Percentiles rank a stretch among this genome's conserved stretches.
Evolutionary conservation across 2,797 vertebrate species (phyloP).

Genomic region (Sebastes cheni): DNA sequence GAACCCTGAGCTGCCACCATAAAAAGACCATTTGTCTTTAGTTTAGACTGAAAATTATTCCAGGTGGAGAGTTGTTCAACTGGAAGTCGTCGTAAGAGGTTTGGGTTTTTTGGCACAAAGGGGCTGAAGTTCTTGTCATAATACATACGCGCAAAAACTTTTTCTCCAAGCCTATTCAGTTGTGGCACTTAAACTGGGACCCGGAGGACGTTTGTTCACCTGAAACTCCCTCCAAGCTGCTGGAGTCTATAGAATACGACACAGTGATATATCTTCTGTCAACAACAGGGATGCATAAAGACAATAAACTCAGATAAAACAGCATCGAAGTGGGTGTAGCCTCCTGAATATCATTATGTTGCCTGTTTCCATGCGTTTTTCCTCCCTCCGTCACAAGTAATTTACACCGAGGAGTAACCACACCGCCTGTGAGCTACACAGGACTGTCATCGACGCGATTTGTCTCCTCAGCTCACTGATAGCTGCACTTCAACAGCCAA

Average conservation of each 20-base stretch:
- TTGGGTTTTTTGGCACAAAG: neutral
- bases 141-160: conserved; percentile 3
- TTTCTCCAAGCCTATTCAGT: neutral
- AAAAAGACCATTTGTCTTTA: conserved; percentile 31
- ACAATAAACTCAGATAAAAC: neutral
- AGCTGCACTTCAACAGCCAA: conserved; percentile 42
- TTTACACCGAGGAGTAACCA: conserved; percentile 53
- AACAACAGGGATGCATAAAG: neutral
- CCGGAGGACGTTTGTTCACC: neutral
- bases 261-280: neutral
- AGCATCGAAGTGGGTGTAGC: neutral
- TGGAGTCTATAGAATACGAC: neutral
- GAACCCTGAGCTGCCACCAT: conserved; percentile 8
- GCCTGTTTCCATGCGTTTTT: neutral
- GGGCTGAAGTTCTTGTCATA: neutral
- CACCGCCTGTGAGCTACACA: conserved; percentile 23
- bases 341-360: neutral
- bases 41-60: conserved; percentile 9
- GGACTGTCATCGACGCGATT: conserved; percentile 62
- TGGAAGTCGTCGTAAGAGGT: neutral
- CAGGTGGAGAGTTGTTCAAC: conserved; percentile 9
- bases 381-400: conserved; percentile 38
- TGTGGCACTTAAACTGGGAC: neutral
- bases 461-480: conserved; percentile 45
- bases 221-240: neutral